Evolutionary conservation across 2,888 invertebrate genomes (phyloP), one percentile per base, ranked within the genome.

Genomic region (Eupithecia pulchellata): DNA sequence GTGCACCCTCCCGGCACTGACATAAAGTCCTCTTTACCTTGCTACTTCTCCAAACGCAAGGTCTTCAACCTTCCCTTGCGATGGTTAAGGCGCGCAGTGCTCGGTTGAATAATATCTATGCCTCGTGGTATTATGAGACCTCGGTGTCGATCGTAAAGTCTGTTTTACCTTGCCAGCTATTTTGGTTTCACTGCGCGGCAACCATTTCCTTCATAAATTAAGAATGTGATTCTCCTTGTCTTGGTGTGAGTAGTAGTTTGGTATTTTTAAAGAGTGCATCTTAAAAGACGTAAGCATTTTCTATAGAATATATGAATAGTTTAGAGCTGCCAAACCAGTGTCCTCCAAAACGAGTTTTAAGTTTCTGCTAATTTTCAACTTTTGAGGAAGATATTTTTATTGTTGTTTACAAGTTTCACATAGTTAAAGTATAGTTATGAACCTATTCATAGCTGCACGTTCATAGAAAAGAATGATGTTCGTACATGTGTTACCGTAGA

Each of bases 1-100:
- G 95, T 82, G 95, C 86, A 58, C 97, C 97, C 77, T 87, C 93
- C 76, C 90, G 94, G 72, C 83, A 89, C 81, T 90, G 89, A 90
- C 69, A 47, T 64, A 71, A 64, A 63, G 58, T 64, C 30, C 52
- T 25, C 30, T 67, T 67, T 68, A 55, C 55, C 32, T 39, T 67
- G 67, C 39, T 29, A 63, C 55, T 62, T n/a, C 42, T 39, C 29
- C n/a, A 36, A 39, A 57, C 36, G 39, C 20, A 32, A 60, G 32
- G 55, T 30, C 27, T 17, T 60, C n/a, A n/a, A 32, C 17, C 57
- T 29, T 57, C 57, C 55, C 55, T 13, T 55, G 55, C 27, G 55
- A 55, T 55, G 25, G 55, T 55, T 25, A 4, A 52, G 52, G 29
- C 27, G 57, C 57, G 57, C 57, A 29, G 57, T 29, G 57, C 29